Base-by-base conservation (phyloP, 2,888 invertebrate genomes). In the Orthosia incerta region DNA sequence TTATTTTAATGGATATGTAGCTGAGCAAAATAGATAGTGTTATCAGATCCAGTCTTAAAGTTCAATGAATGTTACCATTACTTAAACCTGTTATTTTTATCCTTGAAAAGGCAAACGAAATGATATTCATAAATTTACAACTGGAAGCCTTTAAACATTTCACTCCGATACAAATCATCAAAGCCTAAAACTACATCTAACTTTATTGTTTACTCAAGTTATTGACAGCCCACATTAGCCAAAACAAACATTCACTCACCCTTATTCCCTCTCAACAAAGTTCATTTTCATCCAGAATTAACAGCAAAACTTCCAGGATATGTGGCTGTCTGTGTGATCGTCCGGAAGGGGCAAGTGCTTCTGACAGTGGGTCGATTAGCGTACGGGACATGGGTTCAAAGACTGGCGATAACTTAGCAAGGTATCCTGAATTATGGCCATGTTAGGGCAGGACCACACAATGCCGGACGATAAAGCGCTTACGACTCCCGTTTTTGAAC, bases 351-450 rank as follows among this genome's bases (percentile, higher is more conserved):
- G 90, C 93, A 92, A 91, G 93, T 94, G 94, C 89, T 91, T 89
- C 90, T 94, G 94, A 94, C 94, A 94, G 92, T 92, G 90, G 93
- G 93, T 93, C 94, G 93, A 94, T 94, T 93, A 93, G 91, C 91
- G 90, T 90, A 90, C 90, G 87, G 91, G 89, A 92, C 90, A 91
- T 90, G 92, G 92, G 92, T 93, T 91, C 90, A 91, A 91, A 91
- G 91, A 90, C 91, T 89, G 89, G 87, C 87, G 89, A 90, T 89
- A 90, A 89, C 84, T 89, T 84, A 80, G 76, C 74, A 80, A 86
- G 78, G 83, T 84, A 85, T 84, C 74, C 84, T 76, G 76, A 80
- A 80, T 80, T 87, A 85, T 86, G 73, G 78, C 74, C 73, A 70
- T 74, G 76, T 83, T 82, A 79, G 76, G 81, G 70, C 71, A 79